Conservation (phyloP, 2,113 vertebrate genomes). For the Caretta caretta region DNA sequence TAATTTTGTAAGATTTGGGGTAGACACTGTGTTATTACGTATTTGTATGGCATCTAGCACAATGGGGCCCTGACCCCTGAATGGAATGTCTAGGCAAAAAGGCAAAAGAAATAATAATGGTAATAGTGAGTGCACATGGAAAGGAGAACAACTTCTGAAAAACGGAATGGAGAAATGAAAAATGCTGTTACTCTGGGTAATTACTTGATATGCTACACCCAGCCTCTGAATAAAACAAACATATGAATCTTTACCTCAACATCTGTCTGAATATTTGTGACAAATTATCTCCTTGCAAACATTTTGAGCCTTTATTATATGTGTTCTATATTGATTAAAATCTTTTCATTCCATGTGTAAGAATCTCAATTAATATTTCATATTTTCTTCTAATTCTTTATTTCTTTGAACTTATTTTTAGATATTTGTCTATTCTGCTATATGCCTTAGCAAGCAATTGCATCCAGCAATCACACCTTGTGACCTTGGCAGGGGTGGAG, state of each 20-base stretch:
- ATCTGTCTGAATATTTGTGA: conserved; percentile 56
- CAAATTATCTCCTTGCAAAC: conserved; percentile 65
- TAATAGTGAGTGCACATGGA: background rate
- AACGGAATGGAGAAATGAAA: conserved; percentile 8
- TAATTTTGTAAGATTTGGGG: background rate
- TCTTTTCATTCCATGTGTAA: conserved; percentile 66
- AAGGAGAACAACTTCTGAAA: background rate
- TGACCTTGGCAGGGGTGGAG: conserved; percentile 29
- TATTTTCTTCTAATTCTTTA: conserved; percentile 58
- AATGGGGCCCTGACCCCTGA: conserved; percentile 5
- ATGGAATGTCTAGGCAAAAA: background rate
- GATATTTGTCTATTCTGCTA: conserved; percentile 66
- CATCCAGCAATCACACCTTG: conserved; percentile 58
- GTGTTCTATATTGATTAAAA: conserved; percentile 45
- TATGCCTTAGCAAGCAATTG: conserved; percentile 67
- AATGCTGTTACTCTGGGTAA: conserved; percentile 31
- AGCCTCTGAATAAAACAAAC: conserved; percentile 53
- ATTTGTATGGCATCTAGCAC: background rate
- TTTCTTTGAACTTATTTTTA: conserved; percentile 76
- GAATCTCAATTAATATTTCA: conserved; percentile 73
- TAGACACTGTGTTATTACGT: background rate
- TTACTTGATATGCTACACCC: background rate
- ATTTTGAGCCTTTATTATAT: conserved; percentile 56
- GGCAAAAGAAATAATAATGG: background rate
- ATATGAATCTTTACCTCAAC: conserved; percentile 46